Evolutionary conservation across 2,113 vertebrate genomes (phyloP).

Genomic region (Beaufortia kweichowensis): DNA sequence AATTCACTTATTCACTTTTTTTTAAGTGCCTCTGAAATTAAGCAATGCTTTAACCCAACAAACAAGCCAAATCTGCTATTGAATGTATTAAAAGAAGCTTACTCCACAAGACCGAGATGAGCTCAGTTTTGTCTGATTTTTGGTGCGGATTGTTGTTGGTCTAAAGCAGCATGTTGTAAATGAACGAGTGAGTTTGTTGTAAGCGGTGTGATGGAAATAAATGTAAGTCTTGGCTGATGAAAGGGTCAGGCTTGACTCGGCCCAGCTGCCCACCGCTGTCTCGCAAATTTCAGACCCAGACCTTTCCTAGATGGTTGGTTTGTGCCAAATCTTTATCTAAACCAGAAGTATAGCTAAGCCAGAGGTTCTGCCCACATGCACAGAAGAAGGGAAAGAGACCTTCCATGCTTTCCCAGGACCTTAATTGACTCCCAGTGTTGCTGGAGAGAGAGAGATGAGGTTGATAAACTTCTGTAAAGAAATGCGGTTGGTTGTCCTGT

Average conservation of each 20-base stretch:
- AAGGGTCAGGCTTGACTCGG: constrained; percentile 1
- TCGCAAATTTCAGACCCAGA: constrained; percentile 22
- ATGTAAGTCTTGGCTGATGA: constrained; percentile 22
- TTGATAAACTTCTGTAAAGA: constrained; percentile 22
- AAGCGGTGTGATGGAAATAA: constrained; percentile 10
- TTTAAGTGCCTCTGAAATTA: too few relatives aligned
- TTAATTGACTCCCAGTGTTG: constrained; percentile 32
- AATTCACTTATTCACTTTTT: too few relatives aligned
- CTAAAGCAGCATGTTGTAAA: constrained; percentile 28
- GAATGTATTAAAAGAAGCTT: too few relatives aligned
- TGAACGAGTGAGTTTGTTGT: constrained; percentile 3
- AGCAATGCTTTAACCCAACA: too few relatives aligned
- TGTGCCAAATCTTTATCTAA: constrained; percentile 24
- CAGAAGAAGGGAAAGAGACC: constrained; percentile 25
- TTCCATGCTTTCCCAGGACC: not conserved
- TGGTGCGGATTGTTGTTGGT: constrained; percentile 9
- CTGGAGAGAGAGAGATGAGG: constrained; percentile 1
- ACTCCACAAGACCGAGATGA: not conserved
- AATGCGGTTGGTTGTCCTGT: constrained; percentile 2
- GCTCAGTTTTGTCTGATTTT: constrained; percentile 59
- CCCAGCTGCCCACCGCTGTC: not conserved
- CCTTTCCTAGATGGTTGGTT: not conserved
- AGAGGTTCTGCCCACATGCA: not conserved
- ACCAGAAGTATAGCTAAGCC: constrained; percentile 3
- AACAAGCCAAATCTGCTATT: too few relatives aligned